Evolutionary conservation across 1,140 invertebrate genomes (phyloP).

Genomic region (Trichomalopsis sarcophagae): DNA sequence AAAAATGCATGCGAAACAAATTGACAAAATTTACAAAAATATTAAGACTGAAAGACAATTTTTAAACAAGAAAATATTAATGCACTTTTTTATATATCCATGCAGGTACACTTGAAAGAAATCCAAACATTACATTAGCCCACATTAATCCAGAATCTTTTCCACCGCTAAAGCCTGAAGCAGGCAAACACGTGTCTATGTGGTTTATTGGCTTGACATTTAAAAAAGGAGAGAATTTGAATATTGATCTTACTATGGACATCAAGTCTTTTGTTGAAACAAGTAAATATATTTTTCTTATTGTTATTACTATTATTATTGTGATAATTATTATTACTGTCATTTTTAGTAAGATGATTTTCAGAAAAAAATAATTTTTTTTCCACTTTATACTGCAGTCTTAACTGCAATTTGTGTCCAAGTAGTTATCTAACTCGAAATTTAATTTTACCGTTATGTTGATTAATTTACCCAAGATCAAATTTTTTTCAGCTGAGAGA

Average conservation of each 20-base stretch:
- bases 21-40: too few species aligned
- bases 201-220: conserved; percentile 99
- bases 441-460: conserved; percentile 1
- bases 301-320: too few species aligned
- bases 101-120: conserved; percentile 89
- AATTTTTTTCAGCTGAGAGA: conserved; percentile 77
- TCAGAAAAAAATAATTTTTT: too few species aligned
- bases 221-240: conserved; percentile 88
- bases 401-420: too few species aligned
- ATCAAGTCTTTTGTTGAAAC: conserved; percentile 92
- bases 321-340: too few species aligned
- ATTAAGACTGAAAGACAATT: too few species aligned
- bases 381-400: too few species aligned
- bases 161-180: conserved; percentile 73
- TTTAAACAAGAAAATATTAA: not conserved
- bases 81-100: conserved; percentile 37
- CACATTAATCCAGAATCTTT: conserved; percentile 96
- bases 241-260: conserved; percentile 94
- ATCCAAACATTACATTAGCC: conserved; percentile 91
- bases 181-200: conserved; percentile 81
- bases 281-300: conserved; percentile 73
- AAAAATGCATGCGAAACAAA: too few species aligned
- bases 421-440: not conserved
- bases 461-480: not conserved
- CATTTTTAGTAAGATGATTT: conserved; percentile 48